Evolutionary conservation across 2,113 vertebrate species (phyloP).

Genomic region (Mus pahari): DNA sequence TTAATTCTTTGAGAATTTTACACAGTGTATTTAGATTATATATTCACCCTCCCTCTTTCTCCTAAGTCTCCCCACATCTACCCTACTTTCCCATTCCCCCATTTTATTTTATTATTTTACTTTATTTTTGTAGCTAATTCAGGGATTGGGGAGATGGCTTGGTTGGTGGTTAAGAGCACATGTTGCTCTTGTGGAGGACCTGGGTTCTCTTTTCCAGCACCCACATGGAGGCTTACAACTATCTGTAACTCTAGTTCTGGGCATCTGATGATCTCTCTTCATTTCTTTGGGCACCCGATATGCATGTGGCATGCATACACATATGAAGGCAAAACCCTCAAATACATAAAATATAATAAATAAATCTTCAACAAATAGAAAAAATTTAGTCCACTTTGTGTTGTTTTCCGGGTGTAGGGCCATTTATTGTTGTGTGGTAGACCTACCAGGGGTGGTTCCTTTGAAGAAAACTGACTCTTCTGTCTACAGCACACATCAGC

Average conservation of each 20-base stretch:
- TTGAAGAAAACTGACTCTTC: not conserved
- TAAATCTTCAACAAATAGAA: not conserved
- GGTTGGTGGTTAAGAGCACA: not conserved
- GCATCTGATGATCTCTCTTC: not conserved
- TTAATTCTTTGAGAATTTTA: not conserved
- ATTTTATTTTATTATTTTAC: not conserved
- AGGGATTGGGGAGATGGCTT: not conserved
- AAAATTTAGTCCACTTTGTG: not conserved
- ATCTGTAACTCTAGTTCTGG: not conserved
- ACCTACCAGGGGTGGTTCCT: not conserved
- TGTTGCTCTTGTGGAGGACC: not conserved
- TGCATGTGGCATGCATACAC: too few relatives aligned
- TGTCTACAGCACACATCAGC: not conserved
- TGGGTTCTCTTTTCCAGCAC: not conserved
- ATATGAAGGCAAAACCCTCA: too few relatives aligned
- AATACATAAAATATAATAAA: not conserved
- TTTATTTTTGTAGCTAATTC: not conserved
- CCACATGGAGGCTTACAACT: not conserved
- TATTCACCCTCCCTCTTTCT: not conserved
- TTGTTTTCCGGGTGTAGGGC: not conserved
- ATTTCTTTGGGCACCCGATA: too few relatives aligned
- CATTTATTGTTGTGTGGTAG: not conserved
- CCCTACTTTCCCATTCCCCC: too few relatives aligned
- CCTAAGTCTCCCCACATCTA: not conserved
- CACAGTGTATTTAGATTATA: not conserved